These are phyloP conservation scores for Tokudaia tokunoshimensis DNA, from an alignment of 2,797 vertebrate genomes.

Conservation along the genomic window DNA sequence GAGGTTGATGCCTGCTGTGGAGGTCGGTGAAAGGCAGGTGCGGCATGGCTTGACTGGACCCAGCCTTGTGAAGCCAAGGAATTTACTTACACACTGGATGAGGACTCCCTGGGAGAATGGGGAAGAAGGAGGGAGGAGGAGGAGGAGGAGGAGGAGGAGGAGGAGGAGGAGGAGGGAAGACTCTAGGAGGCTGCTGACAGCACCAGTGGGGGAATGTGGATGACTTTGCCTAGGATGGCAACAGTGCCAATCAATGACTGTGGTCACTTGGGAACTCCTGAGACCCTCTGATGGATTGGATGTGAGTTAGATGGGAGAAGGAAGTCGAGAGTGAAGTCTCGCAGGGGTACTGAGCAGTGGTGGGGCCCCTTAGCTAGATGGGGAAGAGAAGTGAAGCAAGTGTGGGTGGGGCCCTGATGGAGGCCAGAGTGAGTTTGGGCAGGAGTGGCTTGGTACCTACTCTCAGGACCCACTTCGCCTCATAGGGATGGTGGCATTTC, in stretches of 20 bases:
- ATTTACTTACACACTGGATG: neutral
- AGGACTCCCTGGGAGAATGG: neutral
- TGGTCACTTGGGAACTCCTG: rapidly evolving
- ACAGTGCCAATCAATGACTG: rapidly evolving
- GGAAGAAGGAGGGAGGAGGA: too few species aligned
- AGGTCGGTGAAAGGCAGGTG: too few species aligned
- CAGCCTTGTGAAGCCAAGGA: neutral
- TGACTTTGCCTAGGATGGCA: neutral
- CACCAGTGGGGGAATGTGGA: neutral
- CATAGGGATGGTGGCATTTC: neutral
- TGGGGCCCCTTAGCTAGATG: neutral
- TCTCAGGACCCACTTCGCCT: neutral
- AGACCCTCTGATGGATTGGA: neutral
- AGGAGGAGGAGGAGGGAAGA: too few species aligned
- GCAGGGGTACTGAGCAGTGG: neutral
- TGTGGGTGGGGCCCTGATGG: neutral
- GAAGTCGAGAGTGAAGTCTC: neutral
- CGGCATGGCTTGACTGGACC: too few species aligned
- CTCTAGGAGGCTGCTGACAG: neutral
- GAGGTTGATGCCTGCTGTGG: neutral
- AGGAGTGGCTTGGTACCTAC: neutral
- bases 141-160: too few species aligned
- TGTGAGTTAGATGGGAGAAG: neutral
- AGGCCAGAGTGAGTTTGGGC: neutral
- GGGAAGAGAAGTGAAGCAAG: neutral